Evolutionary conservation across 1,140 invertebrate species (phyloP), one percentile per base, ranked within the genome.

Genomic region (Pomacea maculata): DNA sequence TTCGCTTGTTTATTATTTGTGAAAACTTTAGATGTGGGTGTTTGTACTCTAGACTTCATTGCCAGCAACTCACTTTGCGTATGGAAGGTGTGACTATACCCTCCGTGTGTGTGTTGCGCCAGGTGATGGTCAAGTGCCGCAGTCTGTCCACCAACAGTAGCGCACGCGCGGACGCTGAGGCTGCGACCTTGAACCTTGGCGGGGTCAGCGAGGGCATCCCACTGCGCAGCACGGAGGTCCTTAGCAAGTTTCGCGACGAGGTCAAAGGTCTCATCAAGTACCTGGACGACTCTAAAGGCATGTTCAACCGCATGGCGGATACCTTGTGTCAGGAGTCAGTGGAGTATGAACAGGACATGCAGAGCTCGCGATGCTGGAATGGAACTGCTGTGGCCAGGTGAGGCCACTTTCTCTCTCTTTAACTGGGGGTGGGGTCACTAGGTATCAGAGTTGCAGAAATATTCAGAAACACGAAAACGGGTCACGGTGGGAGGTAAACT

Each of bases 301-400:
- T 81, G 61, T 79, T 81, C 54, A 80, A 81, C 63, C 64, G 78
- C 55, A 63, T 83, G 52, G 77, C 83, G 6, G 83, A 83, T 61
- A 72, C 52, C 9, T 72, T 83, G 57, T 83, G 83, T n/a, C 25
- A 78, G 57, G 67, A 55, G 12, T 25, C 45, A 3, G 29, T 19
- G 65, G 52, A 70, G 52, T 83, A 81, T 45, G 78, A 79, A 8
- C 80, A 83, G 78, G 80, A 83, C 57, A 83, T 83, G 83, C 64
- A 79, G 64, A 81, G 80, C 54, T 64, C 57, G 21, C 57, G 25
- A 9, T 83, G 83, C 71, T 83, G 83, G 83, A 83, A 83, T 55
- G 83, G 83, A 17, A 65, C 80, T 15, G 54, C 76, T 64, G 77
- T 83, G 14, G 82, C 76, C n/a, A 79, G 73, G 82, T 83, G 67